phyloP scores from a whole-genome alignment of 2,113 vertebrate genomes.

The Rousettus leschenaultii region DNA sequence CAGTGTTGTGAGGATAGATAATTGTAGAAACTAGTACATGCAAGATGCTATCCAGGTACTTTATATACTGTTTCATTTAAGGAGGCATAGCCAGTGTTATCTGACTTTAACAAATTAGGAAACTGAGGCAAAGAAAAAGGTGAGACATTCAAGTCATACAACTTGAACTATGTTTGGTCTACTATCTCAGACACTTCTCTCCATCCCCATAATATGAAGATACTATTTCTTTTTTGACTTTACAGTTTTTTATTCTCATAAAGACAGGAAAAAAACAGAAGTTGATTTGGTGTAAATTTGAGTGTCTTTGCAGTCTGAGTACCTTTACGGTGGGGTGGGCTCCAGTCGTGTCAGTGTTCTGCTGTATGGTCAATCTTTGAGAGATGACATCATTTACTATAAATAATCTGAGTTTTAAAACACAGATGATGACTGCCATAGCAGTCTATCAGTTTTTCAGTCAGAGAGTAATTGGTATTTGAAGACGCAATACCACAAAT shows the following conservation, averaged over 20 bases:
- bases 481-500: background rate
- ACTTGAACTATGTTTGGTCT: background rate
- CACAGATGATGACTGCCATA: conserved; percentile 41
- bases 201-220: background rate
- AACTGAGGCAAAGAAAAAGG: background rate
- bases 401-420: conserved; percentile 54
- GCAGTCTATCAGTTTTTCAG: conserved; percentile 31
- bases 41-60: background rate
- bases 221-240: background rate
- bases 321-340: background rate
- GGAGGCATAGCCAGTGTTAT: background rate
- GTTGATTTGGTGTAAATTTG: background rate
- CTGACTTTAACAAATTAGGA: conserved; percentile 18
- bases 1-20: background rate
- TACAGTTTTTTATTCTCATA: background rate
- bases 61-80: background rate
- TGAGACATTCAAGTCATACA: background rate
- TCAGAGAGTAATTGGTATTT: conserved; percentile 48
- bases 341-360: conserved; percentile 15
- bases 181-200: background rate
- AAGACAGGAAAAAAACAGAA: background rate
- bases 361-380: background rate
- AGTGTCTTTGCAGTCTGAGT: background rate
- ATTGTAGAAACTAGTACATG: background rate
- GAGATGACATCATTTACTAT: background rate